phyloP scores from a whole-genome alignment of 1,140 invertebrate genomes.

The Panagrolaimus sp. region DNA sequence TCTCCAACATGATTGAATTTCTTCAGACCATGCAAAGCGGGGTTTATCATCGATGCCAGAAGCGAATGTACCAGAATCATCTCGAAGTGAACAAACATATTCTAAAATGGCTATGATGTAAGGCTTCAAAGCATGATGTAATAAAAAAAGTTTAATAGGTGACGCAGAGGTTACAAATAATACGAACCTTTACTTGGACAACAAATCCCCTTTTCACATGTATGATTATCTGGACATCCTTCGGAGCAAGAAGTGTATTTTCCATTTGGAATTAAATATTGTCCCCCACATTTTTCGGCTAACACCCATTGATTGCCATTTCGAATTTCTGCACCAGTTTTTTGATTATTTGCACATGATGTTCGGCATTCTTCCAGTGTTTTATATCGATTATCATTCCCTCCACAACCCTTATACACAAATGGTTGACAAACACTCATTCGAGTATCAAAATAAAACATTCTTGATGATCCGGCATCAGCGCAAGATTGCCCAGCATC shows the following conservation, averaged over 20 bases:
- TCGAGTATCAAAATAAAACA: constrained; percentile 29
- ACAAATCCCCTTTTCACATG: constrained; percentile 33
- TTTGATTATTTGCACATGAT: constrained; percentile 18
- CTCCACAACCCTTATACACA: constrained; percentile 17
- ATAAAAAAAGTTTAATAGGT: too few species aligned
- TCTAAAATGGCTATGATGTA: constrained; percentile 27
- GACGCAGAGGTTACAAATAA: too few species aligned
- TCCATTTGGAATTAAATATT: constrained; percentile 39
- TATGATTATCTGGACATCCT: constrained; percentile 36
- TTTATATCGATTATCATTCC: constrained; percentile 28
- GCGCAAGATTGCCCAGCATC: constrained; percentile 24
- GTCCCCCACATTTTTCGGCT: constrained; percentile 39
- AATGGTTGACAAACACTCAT: constrained; percentile 37
- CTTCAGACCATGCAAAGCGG: constrained; percentile 39
- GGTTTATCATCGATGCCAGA: constrained; percentile 44
- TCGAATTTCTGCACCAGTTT: constrained; percentile 5
- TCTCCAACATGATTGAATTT: constrained; percentile 40
- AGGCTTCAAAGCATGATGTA: neutral
- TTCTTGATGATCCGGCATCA: constrained; percentile 9
- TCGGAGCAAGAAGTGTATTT: constrained; percentile 36
- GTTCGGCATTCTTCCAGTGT: constrained; percentile 23
- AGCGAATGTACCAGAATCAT: constrained; percentile 45
- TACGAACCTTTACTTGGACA: constrained; percentile 39
- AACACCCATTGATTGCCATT: constrained; percentile 17
- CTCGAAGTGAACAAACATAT: constrained; percentile 37